phyloP scores from a whole-genome alignment of 2,113 vertebrate genomes.

The Ciconia stormi region DNA sequence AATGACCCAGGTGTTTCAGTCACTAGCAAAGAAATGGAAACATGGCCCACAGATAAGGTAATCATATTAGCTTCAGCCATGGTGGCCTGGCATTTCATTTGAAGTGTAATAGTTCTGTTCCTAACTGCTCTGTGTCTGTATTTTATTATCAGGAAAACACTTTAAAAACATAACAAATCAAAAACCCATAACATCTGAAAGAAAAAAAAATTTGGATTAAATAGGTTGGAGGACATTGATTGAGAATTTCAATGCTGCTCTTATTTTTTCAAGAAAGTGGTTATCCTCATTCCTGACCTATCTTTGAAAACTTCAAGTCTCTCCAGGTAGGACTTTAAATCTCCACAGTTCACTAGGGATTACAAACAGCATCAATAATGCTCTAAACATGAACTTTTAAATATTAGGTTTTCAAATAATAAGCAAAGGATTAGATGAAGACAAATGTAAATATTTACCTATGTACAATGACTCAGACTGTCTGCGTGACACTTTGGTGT shows the following conservation, averaged over 20 bases:
- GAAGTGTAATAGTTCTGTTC: not conserved
- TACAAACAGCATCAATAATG: not conserved
- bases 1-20: not conserved
- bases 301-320: not conserved
- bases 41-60: not conserved
- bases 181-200: not conserved
- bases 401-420: not conserved
- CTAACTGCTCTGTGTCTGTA: not conserved
- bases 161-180: not conserved
- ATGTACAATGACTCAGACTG: not conserved
- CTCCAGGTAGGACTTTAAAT: not conserved
- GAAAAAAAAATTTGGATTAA: not conserved
- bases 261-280: not conserved
- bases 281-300: not conserved
- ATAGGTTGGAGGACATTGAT: not conserved
- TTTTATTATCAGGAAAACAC: not conserved
- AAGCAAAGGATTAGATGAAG: not conserved
- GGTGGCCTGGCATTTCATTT: not conserved
- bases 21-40: not conserved
- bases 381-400: not conserved
- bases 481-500: not conserved
- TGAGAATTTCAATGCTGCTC: not conserved
- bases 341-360: not conserved
- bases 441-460: constrained; percentile 7
- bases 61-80: not conserved